Percentiles rank a stretch among this genome's conserved stretches.
These are phyloP conservation scores for Heteromurus nitidus DNA, from an alignment of 2,888 invertebrate species.

Conservation along the genomic window DNA sequence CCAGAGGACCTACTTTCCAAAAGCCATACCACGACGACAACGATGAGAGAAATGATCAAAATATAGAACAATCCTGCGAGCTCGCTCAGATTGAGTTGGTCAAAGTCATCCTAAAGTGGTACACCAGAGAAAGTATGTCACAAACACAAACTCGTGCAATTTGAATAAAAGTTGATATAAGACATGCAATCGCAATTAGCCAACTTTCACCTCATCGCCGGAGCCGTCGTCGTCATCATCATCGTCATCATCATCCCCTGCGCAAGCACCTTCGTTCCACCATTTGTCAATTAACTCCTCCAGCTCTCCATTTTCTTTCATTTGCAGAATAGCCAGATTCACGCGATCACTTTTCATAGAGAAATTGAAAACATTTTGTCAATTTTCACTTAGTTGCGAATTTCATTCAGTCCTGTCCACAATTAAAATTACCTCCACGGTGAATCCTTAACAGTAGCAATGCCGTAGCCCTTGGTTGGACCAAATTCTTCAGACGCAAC, in stretches of 20 bases:
- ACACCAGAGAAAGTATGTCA: neutral
- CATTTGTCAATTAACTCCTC: conserved; percentile 93
- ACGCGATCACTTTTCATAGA: conserved; percentile 85
- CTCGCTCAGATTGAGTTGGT: conserved; percentile 65
- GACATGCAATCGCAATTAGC: neutral
- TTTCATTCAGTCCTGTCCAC: neutral
- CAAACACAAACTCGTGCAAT: too few species aligned
- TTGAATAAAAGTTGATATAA: too few species aligned
- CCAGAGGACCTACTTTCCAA: conserved; percentile 54
- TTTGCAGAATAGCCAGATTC: conserved; percentile 91
- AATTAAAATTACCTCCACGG: conserved; percentile 59
- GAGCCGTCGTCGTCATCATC: conserved; percentile 58
- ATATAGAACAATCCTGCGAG: conserved; percentile 70
- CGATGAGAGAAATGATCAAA: conserved; percentile 50
- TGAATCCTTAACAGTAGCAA: conserved; percentile 65
- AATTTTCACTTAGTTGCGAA: neutral
- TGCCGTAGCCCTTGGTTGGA: conserved; percentile 63
- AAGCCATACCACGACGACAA: conserved; percentile 65
- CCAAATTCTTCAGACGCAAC: conserved; percentile 83
- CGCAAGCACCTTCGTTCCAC: conserved; percentile 86
- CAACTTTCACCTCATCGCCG: conserved; percentile 57
- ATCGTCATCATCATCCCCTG: conserved; percentile 63
- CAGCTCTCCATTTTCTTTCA: conserved; percentile 93
- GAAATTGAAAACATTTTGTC: neutral
- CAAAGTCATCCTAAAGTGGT: conserved; percentile 68